Base-by-base conservation (phyloP, 1,140 invertebrate genomes). In the Drosophila serrata region DNA sequence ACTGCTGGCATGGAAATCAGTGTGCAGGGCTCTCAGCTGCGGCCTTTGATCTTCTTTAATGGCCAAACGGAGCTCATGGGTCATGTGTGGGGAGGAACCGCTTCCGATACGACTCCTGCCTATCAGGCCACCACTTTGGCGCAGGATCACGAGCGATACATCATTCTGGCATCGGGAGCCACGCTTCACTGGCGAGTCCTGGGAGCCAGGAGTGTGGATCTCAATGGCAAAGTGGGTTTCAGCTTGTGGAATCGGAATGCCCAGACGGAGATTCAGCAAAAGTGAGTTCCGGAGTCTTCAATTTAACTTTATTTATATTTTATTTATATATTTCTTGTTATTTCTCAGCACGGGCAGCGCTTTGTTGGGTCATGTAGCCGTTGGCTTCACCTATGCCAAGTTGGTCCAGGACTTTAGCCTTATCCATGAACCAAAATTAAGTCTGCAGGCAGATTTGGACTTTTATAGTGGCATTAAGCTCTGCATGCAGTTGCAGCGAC, bases 161-260 rank as follows among this genome's bases (percentile, higher is more conserved):
- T 98, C 45, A 94, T 95, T 31, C 91, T 98, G 5, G 94, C 95
- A 43, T 96, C 95, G 81, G 98, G 98, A 8, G 95, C 97, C 13
- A 93, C 96, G 1, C 94, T 96, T 0, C 95, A 97, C 67, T 81
- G 97, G 3, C 94, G 94, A 31, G 87, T 97, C 0, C 93, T 95
- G 64, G 96, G 96, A 13, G 95, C 95, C 1, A 93, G 96, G 12
- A 98, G 97, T 12, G 95, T 98, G 65, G 97, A 98, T 91, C 93
- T 98, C 8, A 95, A 96, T 58, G 97, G 97, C 13, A 95, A 96
- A 92, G 95, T 98, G n/a, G 95, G 96, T 79, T 94, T 98, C 13
- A 98, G 97, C 75, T 87, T 98, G 9, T 98, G 97, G 97, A 97
- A 97, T 74, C 95, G 96, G 85, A 98, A 96, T 91, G 97, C 97